Percentiles rank a stretch among this genome's conserved stretches.
Evolutionary conservation across 1,140 invertebrate species (phyloP).

Genomic region (Aphelenchoides avenae): DNA sequence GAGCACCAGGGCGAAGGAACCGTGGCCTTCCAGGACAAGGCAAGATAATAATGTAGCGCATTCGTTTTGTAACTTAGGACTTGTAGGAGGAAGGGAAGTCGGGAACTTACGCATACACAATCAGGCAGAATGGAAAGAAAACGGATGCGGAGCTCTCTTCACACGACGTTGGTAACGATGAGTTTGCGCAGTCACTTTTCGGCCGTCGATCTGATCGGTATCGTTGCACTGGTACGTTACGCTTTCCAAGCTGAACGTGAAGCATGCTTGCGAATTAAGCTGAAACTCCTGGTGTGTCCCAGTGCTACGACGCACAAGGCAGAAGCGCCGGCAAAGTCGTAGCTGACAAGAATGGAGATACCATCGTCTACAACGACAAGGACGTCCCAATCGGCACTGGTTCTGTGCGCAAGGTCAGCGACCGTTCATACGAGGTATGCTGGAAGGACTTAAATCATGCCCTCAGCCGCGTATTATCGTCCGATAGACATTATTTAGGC

Average conservation of each 20-base stretch:
- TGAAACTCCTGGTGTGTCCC: constrained; percentile 57
- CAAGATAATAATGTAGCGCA: constrained; percentile 21
- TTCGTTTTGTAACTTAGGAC: background rate
- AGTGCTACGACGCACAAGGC: constrained; percentile 57
- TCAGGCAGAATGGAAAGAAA: constrained; percentile 49
- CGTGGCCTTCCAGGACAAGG: constrained; percentile 46
- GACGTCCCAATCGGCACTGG: constrained; percentile 57
- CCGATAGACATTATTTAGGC: constrained; percentile 40
- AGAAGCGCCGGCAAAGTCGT: constrained; percentile 56
- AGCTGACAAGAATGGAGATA: constrained; percentile 59
- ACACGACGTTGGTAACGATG: constrained; percentile 37
- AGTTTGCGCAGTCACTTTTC: constrained; percentile 50
- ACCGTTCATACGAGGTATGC: constrained; percentile 47
- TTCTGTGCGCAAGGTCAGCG: constrained; percentile 44
- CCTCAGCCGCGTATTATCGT: background rate
- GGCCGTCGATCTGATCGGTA: constrained; percentile 57
- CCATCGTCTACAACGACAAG: constrained; percentile 58
- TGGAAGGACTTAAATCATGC: background rate
- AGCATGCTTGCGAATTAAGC: constrained; percentile 32
- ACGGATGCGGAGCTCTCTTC: constrained; percentile 55
- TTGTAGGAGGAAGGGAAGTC: constrained; percentile 45
- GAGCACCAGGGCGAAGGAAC: constrained; percentile 50
- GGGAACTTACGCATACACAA: constrained; percentile 55
- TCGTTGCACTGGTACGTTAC: constrained; percentile 49
- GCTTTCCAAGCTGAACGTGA: background rate